Evolutionary conservation across 23 tunicate genomes (phyloP).

Genomic region (Diplosoma virens): DNA sequence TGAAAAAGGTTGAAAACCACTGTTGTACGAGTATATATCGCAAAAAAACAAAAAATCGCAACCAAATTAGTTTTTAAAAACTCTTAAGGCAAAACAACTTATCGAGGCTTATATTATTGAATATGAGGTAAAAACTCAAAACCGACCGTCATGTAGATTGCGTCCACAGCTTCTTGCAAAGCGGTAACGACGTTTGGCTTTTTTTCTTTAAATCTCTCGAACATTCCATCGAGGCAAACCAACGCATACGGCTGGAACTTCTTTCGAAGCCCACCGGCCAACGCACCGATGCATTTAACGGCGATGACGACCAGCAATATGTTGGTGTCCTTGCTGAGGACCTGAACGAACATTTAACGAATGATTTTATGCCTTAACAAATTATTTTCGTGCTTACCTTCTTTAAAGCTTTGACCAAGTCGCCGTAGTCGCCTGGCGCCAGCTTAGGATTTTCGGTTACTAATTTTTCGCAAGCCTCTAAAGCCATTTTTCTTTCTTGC

Average conservation of each 20-base stretch:
- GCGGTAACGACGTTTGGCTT: conserved; percentile 80
- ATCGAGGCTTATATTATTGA: too few relatives aligned
- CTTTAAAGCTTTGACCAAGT: conserved; percentile 82
- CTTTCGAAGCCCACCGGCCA: conserved; percentile 87
- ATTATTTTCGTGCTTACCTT: too few relatives aligned
- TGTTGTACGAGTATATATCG: not conserved
- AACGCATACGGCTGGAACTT: conserved; percentile 85
- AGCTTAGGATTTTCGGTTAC: conserved; percentile 48
- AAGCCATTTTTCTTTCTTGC: conserved; percentile 90
- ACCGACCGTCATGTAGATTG: conserved; percentile 56
- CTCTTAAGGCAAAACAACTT: too few relatives aligned
- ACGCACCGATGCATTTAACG: conserved; percentile 69
- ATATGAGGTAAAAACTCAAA: not conserved
- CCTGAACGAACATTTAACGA: conserved; percentile 49
- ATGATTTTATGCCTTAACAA: too few relatives aligned
- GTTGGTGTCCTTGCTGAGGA: conserved; percentile 89
- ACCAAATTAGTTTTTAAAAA: too few relatives aligned
- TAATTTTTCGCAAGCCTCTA: conserved; percentile 73
- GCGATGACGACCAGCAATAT: conserved; percentile 88
- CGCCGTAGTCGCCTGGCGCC: conserved; percentile 72
- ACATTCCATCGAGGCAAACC: conserved; percentile 62
- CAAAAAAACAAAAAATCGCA: not conserved
- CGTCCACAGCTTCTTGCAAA: conserved; percentile 79
- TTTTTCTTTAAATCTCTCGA: conserved; percentile 92
- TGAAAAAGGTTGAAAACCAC: too few relatives aligned